Percentiles rank a stretch among this genome's conserved stretches.
Evolutionary conservation across 2,113 vertebrate genomes (phyloP).

Genomic region (Rostratula benghalensis): DNA sequence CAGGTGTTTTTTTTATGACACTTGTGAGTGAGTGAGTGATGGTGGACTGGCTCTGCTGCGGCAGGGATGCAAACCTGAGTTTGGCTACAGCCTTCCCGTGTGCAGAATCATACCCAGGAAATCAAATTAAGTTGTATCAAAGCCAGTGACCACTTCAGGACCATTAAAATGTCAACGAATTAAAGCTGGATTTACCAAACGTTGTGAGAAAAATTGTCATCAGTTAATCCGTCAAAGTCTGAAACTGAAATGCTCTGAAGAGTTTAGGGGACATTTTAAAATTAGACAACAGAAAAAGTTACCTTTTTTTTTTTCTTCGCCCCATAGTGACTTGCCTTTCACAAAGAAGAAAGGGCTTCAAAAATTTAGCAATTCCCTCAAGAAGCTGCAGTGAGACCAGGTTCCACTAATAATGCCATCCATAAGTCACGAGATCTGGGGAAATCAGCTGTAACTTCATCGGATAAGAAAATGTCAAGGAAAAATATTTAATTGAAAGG

Average conservation of each 20-base stretch:
- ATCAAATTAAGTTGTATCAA: neutral
- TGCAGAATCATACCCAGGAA: slow-evolving; percentile 1
- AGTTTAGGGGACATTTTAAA: neutral
- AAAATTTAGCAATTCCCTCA: neutral
- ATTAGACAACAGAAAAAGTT: neutral
- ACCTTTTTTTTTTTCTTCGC: neutral
- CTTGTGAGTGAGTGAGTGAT: neutral
- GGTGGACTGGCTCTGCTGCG: neutral
- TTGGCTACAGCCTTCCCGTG: neutral
- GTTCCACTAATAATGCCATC: neutral
- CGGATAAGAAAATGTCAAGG: neutral
- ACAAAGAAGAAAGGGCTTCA: neutral
- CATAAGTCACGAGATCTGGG: neutral
- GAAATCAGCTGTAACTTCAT: neutral
- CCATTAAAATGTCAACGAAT: neutral
- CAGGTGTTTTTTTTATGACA: neutral
- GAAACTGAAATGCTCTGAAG: neutral
- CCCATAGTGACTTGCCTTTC: neutral
- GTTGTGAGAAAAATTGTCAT: neutral
- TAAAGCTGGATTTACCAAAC: slow-evolving; percentile 10
- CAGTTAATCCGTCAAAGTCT: neutral
- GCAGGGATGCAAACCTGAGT: neutral
- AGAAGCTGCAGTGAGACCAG: neutral
- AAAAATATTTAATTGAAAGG: neutral
- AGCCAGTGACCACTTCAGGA: neutral